These are phyloP conservation scores for Sardinella longiceps DNA, from an alignment of 2,797 vertebrate species.

Conservation along the genomic window DNA sequence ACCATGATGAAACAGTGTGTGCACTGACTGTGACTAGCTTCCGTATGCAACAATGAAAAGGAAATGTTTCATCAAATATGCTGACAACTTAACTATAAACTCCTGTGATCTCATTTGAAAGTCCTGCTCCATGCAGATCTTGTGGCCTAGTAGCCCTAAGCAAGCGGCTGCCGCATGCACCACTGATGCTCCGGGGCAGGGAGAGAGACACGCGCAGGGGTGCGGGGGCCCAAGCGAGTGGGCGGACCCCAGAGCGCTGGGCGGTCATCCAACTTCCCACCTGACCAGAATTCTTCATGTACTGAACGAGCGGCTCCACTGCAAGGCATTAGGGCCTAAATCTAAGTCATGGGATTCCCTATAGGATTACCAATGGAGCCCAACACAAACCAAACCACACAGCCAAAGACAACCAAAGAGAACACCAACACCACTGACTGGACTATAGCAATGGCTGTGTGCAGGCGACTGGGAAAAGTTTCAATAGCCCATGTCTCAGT, in stretches of 20 bases:
- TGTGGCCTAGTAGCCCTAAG: too few relatives aligned
- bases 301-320: constrained; percentile 39
- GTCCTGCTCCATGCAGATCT: background rate
- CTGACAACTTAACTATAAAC: background rate
- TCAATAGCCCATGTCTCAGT: background rate
- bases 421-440: too few relatives aligned
- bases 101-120: background rate
- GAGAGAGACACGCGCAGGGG: background rate
- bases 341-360: constrained; percentile 77
- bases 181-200: background rate
- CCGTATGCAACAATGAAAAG: background rate
- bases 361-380: constrained; percentile 62
- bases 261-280: constrained; percentile 32
- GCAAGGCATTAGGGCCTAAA: constrained; percentile 62
- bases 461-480: background rate
- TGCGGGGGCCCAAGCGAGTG: background rate
- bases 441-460: background rate
- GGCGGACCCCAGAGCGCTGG: background rate
- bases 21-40: background rate
- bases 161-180: background rate
- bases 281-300: constrained; percentile 50
- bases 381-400: constrained; percentile 68
- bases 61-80: background rate
- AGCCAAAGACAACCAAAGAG: background rate
- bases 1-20: background rate